Base-by-base conservation (phyloP, 2,888 invertebrate genomes). In the Oscheius sp. region DNA sequence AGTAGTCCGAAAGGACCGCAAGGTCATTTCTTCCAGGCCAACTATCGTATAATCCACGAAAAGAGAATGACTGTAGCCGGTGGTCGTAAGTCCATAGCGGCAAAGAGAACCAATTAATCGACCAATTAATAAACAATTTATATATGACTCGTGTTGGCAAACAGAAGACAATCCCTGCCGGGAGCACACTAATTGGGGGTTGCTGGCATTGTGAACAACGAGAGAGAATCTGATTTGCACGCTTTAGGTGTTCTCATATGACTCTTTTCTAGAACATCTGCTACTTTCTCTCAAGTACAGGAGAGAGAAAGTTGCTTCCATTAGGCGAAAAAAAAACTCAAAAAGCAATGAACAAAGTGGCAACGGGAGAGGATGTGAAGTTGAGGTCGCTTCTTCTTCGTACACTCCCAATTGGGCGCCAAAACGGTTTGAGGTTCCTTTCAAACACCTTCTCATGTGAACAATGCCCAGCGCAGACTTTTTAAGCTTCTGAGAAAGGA, bases 61-160 rank as follows among this genome's bases (percentile, higher is more conserved):
- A 61, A 61, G 45, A 61, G 61, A 61, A 33, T 33, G 17, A 61
- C 61, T 61, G 61, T 61, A 61, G 61, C 45, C 58, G 42, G n/a
- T 17, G 12, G 17, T 20, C 5, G 17, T 2, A n/a, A 10, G 31
- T n/a, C n/a, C n/a, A n/a, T n/a, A n/a, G n/a, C n/a, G n/a, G n/a
- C 17, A 29, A 27, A 15, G 17, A n/a, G 42, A 27, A 27, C 15
- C 45, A 61, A 61, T 61, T 61, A 45, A 61, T 61, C 61, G 61
- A 3, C 61, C 61, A 61, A 61, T 61, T 61, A 61, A 61, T 61
- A 61, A 61, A 61, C 61, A 61, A 61, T 61, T 61, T 61, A 61
- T 45, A 33, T 61, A 45, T 61, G 61, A 61, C 61, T 61, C 45
- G 61, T 61, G 61, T 61, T 17, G 42, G 45, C 61, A 61, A 61